Conservation (phyloP, 1,140 invertebrate species). For the Plutomurus gul region DNA sequence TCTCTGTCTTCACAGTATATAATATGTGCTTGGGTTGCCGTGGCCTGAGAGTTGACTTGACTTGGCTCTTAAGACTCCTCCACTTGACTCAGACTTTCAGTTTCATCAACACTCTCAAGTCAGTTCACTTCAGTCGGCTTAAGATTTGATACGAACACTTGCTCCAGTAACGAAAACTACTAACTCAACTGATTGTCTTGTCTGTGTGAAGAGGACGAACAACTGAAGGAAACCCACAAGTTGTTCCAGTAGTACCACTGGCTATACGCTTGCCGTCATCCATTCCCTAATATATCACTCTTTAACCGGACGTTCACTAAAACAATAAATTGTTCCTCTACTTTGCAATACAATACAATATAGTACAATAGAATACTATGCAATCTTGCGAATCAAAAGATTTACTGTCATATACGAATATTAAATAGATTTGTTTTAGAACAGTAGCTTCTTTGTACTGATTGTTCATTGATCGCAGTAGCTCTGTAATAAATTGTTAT, state of each 20-base stretch:
- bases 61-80: not conserved
- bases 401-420: not conserved
- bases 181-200: not conserved
- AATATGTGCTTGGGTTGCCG: not conserved
- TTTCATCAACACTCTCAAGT: slow-evolving; percentile 23
- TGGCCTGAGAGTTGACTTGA: no score
- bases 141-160: not conserved
- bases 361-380: not conserved
- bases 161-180: not conserved
- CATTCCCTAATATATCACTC: not conserved
- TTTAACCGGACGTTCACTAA: not conserved
- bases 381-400: not conserved
- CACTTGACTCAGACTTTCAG: slow-evolving; percentile 9
- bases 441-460: no score
- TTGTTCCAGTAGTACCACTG: not conserved
- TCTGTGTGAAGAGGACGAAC: not conserved
- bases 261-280: not conserved
- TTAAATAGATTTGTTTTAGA: no score
- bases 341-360: not conserved
- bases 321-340: not conserved
- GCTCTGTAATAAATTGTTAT: no score
- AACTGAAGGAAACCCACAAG: not conserved
- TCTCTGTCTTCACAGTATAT: not conserved
- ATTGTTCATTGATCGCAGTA: no score
- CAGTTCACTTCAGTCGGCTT: not conserved